These are phyloP conservation scores for Hirtodrosophila duncani DNA, from an alignment of 2,888 invertebrate genomes.

Conservation along the genomic window DNA sequence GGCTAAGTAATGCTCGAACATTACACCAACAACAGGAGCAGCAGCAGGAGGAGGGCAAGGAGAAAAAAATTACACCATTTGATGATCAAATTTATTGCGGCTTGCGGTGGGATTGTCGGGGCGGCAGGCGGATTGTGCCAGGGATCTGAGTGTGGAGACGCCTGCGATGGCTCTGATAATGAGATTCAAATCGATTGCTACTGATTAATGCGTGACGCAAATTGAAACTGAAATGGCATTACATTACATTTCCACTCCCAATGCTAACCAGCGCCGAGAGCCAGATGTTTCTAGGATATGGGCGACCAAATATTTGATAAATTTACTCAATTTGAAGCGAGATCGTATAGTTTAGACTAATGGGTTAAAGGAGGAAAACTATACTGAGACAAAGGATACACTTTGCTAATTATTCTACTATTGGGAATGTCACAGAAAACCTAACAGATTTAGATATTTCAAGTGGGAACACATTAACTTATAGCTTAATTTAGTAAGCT, in stretches of 20 bases:
- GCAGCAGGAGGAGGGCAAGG: no score
- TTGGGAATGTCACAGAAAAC: no score
- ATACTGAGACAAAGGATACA: conserved; percentile 36
- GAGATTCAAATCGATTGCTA: conserved; percentile 69
- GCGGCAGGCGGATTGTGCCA: conserved; percentile 1
- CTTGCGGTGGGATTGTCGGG: conserved; percentile 36
- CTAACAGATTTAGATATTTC: no score
- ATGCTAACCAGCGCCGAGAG: conserved; percentile 1
- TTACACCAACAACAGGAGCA: conserved; percentile 27
- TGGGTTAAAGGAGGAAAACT: conserved; percentile 9
- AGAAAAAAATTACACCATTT: conserved; percentile 61
- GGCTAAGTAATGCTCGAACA: conserved; percentile 55
- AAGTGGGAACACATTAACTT: no score
- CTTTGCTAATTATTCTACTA: conserved; percentile 76
- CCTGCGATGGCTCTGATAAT: conserved; percentile 39
- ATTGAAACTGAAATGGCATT: conserved; percentile 55
- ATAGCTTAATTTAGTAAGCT: no score
- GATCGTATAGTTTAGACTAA: no score
- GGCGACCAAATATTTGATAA: conserved; percentile 27
- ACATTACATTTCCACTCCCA: no score
- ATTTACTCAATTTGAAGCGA: conserved; percentile 16
- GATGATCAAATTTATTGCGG: conserved; percentile 64
- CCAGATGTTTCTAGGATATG: conserved; percentile 17
- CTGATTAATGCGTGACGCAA: conserved; percentile 65
- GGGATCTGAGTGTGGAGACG: not conserved